Percentiles rank a stretch among this genome's conserved stretches.
Conservation (phyloP, 2,888 invertebrate species). For the Drosophila rubida region DNA sequence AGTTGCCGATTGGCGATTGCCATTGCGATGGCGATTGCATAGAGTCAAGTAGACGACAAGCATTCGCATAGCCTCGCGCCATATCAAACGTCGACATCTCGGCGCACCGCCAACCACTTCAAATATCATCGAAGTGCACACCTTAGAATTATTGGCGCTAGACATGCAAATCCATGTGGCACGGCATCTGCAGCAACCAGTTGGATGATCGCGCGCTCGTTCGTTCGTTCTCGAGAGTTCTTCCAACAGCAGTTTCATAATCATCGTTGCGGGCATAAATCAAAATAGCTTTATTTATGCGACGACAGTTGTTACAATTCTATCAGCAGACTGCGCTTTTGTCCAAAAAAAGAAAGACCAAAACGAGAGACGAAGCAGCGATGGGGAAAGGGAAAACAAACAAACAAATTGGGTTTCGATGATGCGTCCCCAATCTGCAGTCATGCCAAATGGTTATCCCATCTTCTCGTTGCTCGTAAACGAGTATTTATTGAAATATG, state of each 20-base stretch:
- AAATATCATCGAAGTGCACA: constrained; percentile 69
- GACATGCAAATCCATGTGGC: constrained; percentile 78
- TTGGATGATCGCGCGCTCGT: constrained; percentile 15
- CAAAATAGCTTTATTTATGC: constrained; percentile 77
- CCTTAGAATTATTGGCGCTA: constrained; percentile 82
- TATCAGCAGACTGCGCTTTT: constrained; percentile 63
- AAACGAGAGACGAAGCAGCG: constrained; percentile 1
- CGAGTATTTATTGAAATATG: constrained; percentile 67
- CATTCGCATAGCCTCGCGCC: constrained; percentile 65
- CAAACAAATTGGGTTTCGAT: constrained; percentile 68
- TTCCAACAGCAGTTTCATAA: constrained; percentile 67
- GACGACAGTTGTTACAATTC: constrained; percentile 81
- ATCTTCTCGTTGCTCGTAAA: constrained; percentile 26
- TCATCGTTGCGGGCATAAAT: constrained; percentile 70
- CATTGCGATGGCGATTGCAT: constrained; percentile 39
- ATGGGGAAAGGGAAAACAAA: constrained; percentile 23
- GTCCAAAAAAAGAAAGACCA: constrained; percentile 9
- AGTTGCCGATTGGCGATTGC: constrained; percentile 40
- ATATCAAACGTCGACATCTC: constrained; percentile 77
- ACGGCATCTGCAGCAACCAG: constrained; percentile 33
- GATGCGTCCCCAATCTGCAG: constrained; percentile 68
- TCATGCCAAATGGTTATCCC: constrained; percentile 60
- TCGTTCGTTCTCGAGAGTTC: constrained; percentile 15
- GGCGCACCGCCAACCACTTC: constrained; percentile 67
- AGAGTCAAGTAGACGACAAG: constrained; percentile 39